These are phyloP conservation scores for Camponotus vicinus DNA, from an alignment of 1,140 invertebrate genomes.

Conservation along the genomic window DNA sequence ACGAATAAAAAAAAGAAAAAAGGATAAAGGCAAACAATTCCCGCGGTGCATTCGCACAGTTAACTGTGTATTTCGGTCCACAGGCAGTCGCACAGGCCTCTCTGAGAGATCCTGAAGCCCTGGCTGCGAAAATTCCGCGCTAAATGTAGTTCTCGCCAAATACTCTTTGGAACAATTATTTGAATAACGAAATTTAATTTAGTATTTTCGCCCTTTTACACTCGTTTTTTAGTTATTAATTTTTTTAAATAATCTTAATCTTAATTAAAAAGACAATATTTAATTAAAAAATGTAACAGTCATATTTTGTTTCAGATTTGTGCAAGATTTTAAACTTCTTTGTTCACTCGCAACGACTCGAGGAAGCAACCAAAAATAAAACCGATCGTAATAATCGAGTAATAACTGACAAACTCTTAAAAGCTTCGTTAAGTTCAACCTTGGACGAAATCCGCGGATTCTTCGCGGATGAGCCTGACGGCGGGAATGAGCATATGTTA, in stretches of 20 bases:
- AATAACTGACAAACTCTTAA: background rate
- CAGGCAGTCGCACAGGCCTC: conserved; percentile 26
- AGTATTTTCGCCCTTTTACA: background rate
- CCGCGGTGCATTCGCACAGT: conserved; percentile 5
- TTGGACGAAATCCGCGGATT: background rate
- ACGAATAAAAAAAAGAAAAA: background rate
- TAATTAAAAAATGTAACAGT: background rate
- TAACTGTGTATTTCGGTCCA: conserved; percentile 61
- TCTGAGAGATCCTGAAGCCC: background rate
- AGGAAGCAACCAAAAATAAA: background rate
- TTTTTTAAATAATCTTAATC: background rate
- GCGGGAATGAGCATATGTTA: background rate
- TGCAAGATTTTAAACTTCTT: background rate
- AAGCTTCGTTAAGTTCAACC: conserved; percentile 1
- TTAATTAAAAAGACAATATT: background rate
- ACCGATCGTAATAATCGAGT: background rate
- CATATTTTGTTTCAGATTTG: background rate
- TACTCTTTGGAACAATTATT: background rate
- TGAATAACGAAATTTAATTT: background rate
- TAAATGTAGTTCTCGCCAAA: conserved; percentile 52
- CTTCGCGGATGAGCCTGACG: background rate
- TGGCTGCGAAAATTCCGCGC: conserved; percentile 44
- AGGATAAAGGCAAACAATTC: conserved; percentile 52
- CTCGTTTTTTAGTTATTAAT: background rate
- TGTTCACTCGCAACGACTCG: background rate